Evolutionary conservation across 2,888 invertebrate species (phyloP).

Genomic region (Eurois occulta): DNA sequence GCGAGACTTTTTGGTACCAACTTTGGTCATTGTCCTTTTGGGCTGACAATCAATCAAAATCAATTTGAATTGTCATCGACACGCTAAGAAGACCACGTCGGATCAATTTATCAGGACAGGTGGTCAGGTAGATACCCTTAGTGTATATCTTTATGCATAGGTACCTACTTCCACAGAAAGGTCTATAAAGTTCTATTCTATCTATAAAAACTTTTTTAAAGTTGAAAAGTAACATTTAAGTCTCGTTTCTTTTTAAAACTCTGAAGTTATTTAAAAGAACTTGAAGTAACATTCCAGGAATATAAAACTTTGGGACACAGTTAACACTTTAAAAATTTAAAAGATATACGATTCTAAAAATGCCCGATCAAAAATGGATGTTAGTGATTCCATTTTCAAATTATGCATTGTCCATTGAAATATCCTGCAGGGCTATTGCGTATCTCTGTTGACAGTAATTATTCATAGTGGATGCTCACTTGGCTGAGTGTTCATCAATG

Average conservation of each 20-base stretch:
- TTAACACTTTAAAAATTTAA: not conserved
- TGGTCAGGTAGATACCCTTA: not conserved
- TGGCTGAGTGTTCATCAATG: too few relatives aligned
- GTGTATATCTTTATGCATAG: not conserved
- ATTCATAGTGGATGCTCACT: too few relatives aligned
- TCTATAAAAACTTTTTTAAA: constrained; percentile 16
- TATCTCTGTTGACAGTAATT: too few relatives aligned
- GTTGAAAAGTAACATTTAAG: constrained; percentile 1
- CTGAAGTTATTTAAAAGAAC: constrained; percentile 6
- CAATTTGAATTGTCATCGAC: too few relatives aligned
- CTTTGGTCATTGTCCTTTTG: too few relatives aligned
- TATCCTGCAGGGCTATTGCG: too few relatives aligned
- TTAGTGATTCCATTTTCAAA: not conserved
- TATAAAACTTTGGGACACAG: constrained; percentile 6
- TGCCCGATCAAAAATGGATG: not conserved
- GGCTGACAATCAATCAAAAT: too few relatives aligned
- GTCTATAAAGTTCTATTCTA: not conserved
- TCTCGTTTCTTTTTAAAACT: constrained; percentile 28
- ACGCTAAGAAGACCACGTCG: too few relatives aligned
- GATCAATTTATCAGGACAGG: not conserved
- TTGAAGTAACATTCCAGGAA: constrained; percentile 24
- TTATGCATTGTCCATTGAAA: not conserved
- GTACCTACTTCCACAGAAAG: not conserved
- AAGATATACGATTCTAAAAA: not conserved
- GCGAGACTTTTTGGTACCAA: too few relatives aligned